Evolutionary conservation across 2,113 vertebrate species (phyloP), one percentile per base, ranked within the genome.

Genomic region (Cranoglanis bouderius): DNA sequence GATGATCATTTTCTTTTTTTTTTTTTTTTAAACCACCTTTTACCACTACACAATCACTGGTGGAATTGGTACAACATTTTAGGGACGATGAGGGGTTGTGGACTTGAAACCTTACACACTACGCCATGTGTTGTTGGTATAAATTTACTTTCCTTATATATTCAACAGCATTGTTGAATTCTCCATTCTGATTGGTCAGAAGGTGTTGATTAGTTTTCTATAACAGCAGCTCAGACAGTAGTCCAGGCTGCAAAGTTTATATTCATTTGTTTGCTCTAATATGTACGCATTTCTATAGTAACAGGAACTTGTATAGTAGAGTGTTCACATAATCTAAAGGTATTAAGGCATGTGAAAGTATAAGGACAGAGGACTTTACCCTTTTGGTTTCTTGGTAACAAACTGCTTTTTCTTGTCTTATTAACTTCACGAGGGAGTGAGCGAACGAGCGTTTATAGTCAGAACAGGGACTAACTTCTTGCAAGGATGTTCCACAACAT

Each of bases 1-100:
- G n/a, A 70, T 70, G 13, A 18, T 40, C 1, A 0, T 2, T n/a
- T 1, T 7, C 0, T 9, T 32, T 1, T 24, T 10, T 38, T 32
- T n/a, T 16, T 16, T 32, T n/a, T n/a, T n/a, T n/a, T n/a, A n/a
- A n/a, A n/a, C n/a, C n/a, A 26, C 26, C n/a, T 32, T 32, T 5
- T 72, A 21, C 46, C 46, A 43, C 38, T 46, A 21, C 70, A 75
- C 72, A 75, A 77, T 77, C 74, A 6, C 9, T 46, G 40, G 10
- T 77, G 10, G 4, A 6, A 78, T 40, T 40, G 6, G 6, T 9
- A 40, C 19, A 40, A 7, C 70, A 40, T 21, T 74, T 40, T 9
- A 49, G 10, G 38, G 19, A 3, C 0, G 9, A 29, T 13, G 24
- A 78, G 6, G 38, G 4, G 7, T 74, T 74, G 18, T 40, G 19